A percentile compares a stretch with the other conserved stretches of the same genome.
These are phyloP conservation scores for Progne subis DNA, from an alignment of 2,113 vertebrate genomes.

Conservation along the genomic window DNA sequence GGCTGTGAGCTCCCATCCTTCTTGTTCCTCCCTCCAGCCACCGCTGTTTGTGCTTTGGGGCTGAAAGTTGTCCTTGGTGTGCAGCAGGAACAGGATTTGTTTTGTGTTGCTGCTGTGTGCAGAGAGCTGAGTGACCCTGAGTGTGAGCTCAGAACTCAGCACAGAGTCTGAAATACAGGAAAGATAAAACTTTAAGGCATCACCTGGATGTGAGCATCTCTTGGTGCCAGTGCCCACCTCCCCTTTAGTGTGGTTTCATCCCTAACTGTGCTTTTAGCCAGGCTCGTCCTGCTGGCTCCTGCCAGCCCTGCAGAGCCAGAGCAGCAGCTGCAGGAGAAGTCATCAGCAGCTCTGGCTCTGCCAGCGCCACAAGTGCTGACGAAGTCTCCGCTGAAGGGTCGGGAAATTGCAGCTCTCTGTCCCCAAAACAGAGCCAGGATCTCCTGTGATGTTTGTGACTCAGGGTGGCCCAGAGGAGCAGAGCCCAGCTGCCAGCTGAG, in stretches of 20 bases:
- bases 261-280: not conserved
- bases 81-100: no score
- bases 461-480: not conserved
- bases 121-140: no score
- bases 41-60: no score
- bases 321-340: not conserved
- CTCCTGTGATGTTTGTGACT: not conserved
- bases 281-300: not conserved
- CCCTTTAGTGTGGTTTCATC: not conserved
- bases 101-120: no score
- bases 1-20: no score
- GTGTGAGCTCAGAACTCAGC: no score
- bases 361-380: not conserved
- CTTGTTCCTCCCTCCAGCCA: no score
- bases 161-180: not conserved
- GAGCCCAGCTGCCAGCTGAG: not conserved
- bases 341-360: not conserved
- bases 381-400: not conserved
- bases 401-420: not conserved
- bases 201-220: rapidly evolving
- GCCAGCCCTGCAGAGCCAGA: not conserved
- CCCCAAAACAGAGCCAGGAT: not conserved
- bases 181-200: not conserved
- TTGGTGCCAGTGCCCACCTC: not conserved
- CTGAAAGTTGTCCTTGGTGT: no score